Conservation (phyloP, 1,140 invertebrate species). For the Ostrea edulis region DNA sequence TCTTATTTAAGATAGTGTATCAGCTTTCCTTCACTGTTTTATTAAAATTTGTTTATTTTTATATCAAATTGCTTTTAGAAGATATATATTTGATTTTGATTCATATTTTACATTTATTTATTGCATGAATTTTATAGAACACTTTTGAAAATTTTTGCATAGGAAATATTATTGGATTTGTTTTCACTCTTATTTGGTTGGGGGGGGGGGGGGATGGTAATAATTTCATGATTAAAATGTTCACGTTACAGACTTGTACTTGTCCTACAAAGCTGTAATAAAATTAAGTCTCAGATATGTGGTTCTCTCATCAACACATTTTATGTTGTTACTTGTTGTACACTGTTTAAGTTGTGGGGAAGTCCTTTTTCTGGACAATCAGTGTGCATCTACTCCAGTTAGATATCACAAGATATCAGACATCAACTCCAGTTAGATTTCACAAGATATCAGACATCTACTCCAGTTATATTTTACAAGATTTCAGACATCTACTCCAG, state of each 20-base stretch:
- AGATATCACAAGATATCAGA: background rate
- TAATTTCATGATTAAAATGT: background rate
- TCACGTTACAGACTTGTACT: no score
- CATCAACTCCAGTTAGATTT: background rate
- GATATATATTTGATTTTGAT: background rate
- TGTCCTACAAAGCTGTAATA: background rate
- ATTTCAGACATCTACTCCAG: background rate
- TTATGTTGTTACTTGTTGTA: background rate
- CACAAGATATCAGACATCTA: background rate
- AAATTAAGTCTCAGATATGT: background rate
- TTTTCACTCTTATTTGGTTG: background rate
- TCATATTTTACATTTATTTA: background rate
- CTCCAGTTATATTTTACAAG: background rate
- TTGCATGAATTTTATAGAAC: background rate
- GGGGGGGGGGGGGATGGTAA: background rate
- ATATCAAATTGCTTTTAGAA: background rate
- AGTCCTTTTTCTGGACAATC: background rate
- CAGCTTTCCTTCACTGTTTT: background rate
- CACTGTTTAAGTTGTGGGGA: background rate
- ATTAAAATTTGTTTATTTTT: background rate
- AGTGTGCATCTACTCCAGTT: no score
- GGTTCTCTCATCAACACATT: background rate
- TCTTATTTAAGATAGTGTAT: constrained; percentile 16
- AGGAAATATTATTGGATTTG: background rate
- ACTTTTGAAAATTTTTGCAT: background rate